Conservation (phyloP, 2,888 invertebrate genomes). For the Eupithecia dodoneata region DNA sequence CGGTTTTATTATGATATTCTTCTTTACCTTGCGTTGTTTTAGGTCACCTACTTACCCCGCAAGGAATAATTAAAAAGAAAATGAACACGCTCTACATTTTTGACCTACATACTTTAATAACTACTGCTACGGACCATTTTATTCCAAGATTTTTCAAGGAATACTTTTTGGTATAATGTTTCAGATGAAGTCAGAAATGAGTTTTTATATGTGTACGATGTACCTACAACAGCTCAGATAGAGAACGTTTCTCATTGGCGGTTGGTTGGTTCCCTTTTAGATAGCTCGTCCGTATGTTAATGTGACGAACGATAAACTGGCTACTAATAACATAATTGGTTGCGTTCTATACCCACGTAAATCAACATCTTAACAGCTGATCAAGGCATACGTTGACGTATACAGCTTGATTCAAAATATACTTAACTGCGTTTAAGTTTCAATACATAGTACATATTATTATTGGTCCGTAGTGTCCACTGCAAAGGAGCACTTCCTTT, state of each 20-base stretch:
- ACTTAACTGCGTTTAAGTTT: neutral
- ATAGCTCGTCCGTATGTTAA: constrained; percentile 73
- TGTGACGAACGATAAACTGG: constrained; percentile 81
- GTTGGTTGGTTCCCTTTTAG: constrained; percentile 34
- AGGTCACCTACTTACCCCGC: constrained; percentile 36
- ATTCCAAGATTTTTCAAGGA: neutral
- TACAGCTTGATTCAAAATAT: constrained; percentile 22
- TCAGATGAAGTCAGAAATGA: neutral
- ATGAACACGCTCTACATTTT: constrained; percentile 28
- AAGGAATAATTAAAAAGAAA: constrained; percentile 33
- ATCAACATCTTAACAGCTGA: constrained; percentile 81
- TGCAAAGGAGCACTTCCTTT: too few species aligned
- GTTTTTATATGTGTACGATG: neutral
- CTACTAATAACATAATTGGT: constrained; percentile 83
- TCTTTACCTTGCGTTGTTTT: constrained; percentile 30
- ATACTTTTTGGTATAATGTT: neutral
- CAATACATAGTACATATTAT: neutral
- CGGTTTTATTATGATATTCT: constrained; percentile 49
- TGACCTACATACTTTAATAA: constrained; percentile 32
- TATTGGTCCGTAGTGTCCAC: too few species aligned
- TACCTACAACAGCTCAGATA: neutral
- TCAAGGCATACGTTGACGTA: constrained; percentile 40
- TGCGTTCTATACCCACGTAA: constrained; percentile 77
- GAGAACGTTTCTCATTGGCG: constrained; percentile 10
- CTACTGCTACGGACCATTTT: constrained; percentile 13